Conservation (phyloP, 2,888 invertebrate genomes). For the Apodemia duryi region DNA sequence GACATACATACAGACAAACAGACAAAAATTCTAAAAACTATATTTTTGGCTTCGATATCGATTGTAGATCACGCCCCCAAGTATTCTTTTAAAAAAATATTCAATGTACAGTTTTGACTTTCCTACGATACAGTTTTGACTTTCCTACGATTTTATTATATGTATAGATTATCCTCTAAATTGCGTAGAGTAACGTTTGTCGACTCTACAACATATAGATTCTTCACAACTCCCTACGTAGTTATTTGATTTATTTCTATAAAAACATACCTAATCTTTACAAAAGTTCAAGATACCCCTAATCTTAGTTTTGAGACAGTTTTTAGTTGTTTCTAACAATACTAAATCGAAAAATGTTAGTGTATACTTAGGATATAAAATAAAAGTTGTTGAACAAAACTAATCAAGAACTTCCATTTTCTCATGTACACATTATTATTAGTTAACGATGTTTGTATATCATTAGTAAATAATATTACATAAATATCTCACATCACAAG, state of each 20-base stretch:
- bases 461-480: neutral
- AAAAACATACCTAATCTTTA: neutral
- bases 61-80: no score
- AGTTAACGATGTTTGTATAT: constrained; percentile 1
- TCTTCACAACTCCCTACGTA: neutral
- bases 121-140: no score
- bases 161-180: no score
- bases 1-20: no score
- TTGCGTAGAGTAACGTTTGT: no score
- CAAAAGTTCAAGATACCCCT: neutral
- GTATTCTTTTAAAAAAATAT: no score
- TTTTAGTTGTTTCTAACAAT: constrained; percentile 14
- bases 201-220: neutral
- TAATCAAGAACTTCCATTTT: constrained; percentile 7
- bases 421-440: neutral
- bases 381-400: constrained; percentile 12
- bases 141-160: no score
- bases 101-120: no score
- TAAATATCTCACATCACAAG: neutral
- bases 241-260: constrained; percentile 7
- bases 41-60: no score
- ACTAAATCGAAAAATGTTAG: constrained; percentile 8
- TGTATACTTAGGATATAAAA: constrained; percentile 7
- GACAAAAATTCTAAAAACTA: no score
- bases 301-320: constrained; percentile 12